Evolutionary conservation across 2,888 invertebrate genomes (phyloP).

Genomic region (Chymomyza procnemis): DNA sequence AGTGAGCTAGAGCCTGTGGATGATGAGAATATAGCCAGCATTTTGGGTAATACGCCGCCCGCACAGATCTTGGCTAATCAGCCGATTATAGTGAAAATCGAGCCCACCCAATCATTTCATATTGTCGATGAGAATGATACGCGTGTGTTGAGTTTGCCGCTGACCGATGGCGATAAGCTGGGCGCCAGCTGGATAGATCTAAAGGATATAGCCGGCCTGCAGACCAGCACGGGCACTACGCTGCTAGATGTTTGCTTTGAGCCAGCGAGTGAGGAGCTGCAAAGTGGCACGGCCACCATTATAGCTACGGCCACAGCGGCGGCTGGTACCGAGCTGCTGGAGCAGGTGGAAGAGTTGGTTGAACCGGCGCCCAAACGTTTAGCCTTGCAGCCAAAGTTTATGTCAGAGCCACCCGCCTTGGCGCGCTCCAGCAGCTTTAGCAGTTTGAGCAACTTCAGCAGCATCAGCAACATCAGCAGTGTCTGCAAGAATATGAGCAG

Average conservation of each 20-base stretch:
- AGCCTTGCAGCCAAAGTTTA: constrained; percentile 44
- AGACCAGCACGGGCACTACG: constrained; percentile 62
- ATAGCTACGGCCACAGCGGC: constrained; percentile 46
- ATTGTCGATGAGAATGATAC: constrained; percentile 77
- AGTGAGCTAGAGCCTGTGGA: constrained; percentile 53
- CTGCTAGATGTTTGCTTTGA: constrained; percentile 74
- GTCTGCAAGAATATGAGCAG: constrained; percentile 30
- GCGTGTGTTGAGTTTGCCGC: constrained; percentile 74
- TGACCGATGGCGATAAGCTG: constrained; percentile 75
- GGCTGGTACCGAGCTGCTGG: constrained; percentile 14
- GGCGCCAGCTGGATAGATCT: constrained; percentile 78
- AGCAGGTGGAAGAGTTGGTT: constrained; percentile 25
- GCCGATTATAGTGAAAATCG: constrained; percentile 77
- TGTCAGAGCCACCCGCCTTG: constrained; percentile 61
- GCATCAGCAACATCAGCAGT: constrained; percentile 40
- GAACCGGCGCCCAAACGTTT: constrained; percentile 56
- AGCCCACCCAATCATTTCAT: constrained; percentile 77
- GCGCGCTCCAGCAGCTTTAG: constrained; percentile 60
- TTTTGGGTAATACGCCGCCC: constrained; percentile 39
- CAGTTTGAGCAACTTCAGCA: constrained; percentile 51
- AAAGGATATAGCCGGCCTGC: constrained; percentile 76
- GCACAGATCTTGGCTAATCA: constrained; percentile 60
- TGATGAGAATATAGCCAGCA: constrained; percentile 51
- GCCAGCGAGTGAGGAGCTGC: constrained; percentile 31
- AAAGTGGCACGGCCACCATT: constrained; percentile 33